phyloP scores from a whole-genome alignment of 2,113 vertebrate species.

The Phocoena phocoena region DNA sequence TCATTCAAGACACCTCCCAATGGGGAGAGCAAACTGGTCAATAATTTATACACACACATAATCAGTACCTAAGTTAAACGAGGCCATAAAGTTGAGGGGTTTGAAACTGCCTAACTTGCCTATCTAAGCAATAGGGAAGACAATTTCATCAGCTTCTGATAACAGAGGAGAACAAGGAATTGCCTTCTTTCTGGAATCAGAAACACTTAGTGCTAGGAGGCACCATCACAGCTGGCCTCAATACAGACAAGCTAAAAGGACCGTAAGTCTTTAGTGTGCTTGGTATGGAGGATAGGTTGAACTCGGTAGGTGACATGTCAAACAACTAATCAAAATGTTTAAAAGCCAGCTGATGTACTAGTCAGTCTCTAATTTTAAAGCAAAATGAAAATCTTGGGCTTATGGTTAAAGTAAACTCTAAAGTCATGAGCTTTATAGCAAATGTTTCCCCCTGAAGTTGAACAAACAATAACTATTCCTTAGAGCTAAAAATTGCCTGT shows the following conservation, averaged over 20 bases:
- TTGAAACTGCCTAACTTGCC: slow-evolving; percentile 46
- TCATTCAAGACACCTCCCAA: slow-evolving; percentile 33
- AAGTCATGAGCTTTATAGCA: slow-evolving; percentile 5
- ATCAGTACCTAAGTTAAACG: slow-evolving; percentile 27
- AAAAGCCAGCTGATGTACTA: background rate
- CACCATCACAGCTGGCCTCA: background rate
- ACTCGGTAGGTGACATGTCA: background rate
- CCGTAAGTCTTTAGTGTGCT: background rate
- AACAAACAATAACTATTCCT: slow-evolving; percentile 51
- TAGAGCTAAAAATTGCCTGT: slow-evolving; percentile 13
- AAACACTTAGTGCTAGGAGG: background rate
- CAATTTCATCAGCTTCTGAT: slow-evolving; percentile 37
- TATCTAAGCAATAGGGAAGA: slow-evolving; percentile 21
- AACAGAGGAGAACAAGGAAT: background rate
- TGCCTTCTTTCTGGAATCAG: slow-evolving; percentile 37
- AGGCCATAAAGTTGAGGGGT: background rate
- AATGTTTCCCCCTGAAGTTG: background rate
- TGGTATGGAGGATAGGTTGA: background rate
- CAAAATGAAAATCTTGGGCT: slow-evolving; percentile 13
- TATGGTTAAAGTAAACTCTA: background rate
- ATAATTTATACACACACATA: slow-evolving; percentile 32
- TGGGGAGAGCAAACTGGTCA: background rate
- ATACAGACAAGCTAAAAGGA: background rate
- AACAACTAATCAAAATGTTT: slow-evolving; percentile 35
- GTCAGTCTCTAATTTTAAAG: slow-evolving; percentile 41